Percentiles rank a stretch among this genome's conserved stretches.
These are phyloP conservation scores for Tringa solitaria DNA, from an alignment of 2,113 vertebrate genomes.

Conservation along the genomic window DNA sequence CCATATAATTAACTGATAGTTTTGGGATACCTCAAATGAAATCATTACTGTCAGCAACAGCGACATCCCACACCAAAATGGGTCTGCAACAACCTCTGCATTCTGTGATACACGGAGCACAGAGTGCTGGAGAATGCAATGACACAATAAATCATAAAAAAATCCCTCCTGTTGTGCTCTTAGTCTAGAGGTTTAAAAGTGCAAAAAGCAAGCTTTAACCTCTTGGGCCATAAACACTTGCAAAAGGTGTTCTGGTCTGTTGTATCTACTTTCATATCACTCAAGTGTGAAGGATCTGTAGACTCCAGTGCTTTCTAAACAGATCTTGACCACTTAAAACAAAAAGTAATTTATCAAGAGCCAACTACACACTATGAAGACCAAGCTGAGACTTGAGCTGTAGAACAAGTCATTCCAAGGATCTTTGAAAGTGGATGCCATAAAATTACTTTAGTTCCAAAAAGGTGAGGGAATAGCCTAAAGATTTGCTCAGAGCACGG, in stretches of 20 bases:
- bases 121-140: conserved; percentile 19
- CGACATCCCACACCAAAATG: background rate
- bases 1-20: background rate
- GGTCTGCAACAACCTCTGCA: background rate
- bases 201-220: background rate
- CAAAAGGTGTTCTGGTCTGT: background rate
- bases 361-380: background rate
- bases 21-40: background rate
- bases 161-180: background rate
- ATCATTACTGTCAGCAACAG: background rate
- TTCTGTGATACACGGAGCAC: background rate
- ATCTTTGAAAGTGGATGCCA: background rate
- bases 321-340: background rate
- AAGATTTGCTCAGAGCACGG: background rate
- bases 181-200: background rate
- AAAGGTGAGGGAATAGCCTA: background rate
- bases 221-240: background rate
- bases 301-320: background rate
- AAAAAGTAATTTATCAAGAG: background rate
- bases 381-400: conserved; percentile 5
- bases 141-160: conserved; percentile 13
- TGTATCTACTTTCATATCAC: background rate
- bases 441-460: background rate
- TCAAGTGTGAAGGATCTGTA: background rate
- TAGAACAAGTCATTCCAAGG: background rate